Conservation (phyloP, 2,797 vertebrate species). For the Pterois miles region DNA sequence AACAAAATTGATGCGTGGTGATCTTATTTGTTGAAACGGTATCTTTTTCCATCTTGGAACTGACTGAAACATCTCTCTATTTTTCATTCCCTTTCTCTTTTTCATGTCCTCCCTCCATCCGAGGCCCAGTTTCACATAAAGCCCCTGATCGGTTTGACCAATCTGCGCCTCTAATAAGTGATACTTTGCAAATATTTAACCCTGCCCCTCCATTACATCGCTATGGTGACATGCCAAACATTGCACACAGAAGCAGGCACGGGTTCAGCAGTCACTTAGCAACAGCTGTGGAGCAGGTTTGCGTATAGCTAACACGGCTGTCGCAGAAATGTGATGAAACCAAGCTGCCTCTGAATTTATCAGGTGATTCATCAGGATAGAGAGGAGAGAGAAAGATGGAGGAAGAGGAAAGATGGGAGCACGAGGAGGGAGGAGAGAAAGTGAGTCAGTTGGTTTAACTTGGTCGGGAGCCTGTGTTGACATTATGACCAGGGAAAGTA, state of each 20-base stretch:
- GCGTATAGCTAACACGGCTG: constrained; percentile 44
- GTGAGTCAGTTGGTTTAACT: constrained; percentile 65
- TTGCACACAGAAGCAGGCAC: constrained; percentile 43
- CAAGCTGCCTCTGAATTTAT: constrained; percentile 30
- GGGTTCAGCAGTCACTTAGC: constrained; percentile 64
- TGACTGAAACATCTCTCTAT: background rate
- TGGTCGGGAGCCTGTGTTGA: constrained; percentile 61
- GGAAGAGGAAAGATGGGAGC: background rate
- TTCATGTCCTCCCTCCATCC: constrained; percentile 17
- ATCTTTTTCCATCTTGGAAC: background rate
- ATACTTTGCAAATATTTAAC: constrained; percentile 79
- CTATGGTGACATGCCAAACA: constrained; percentile 77
- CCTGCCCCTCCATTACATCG: constrained; percentile 44
- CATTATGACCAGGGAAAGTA: constrained; percentile 75
- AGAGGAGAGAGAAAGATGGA: too few relatives aligned
- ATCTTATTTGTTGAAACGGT: background rate
- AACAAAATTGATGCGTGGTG: constrained; percentile 7
- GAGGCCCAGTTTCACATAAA: constrained; percentile 4
- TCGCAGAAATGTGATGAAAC: constrained; percentile 29
- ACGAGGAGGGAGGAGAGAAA: constrained; percentile 14
- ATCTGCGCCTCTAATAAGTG: constrained; percentile 56
- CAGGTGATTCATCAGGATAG: constrained; percentile 45
- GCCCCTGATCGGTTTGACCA: constrained; percentile 23
- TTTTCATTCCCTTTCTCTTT: constrained; percentile 7
- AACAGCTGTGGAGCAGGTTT: constrained; percentile 53